Percentiles rank a stretch among this genome's conserved stretches.
Conservation (phyloP, 2,888 invertebrate genomes). For the Allophyes oxyacanthae region DNA sequence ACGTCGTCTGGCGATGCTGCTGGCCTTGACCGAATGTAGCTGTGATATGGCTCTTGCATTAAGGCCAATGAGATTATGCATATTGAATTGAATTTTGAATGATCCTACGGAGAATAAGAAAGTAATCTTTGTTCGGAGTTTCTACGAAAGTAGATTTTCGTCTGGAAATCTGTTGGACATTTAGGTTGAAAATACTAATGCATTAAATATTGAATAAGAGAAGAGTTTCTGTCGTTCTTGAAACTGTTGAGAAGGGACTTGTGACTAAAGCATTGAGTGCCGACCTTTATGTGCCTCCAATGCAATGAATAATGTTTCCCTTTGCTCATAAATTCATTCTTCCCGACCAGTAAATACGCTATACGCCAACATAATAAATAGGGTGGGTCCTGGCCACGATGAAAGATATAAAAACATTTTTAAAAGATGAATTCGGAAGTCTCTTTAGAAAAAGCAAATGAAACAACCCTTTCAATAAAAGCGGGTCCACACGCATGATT, state of each 20-base stretch:
- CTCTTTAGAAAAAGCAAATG: slow-evolving; percentile 42
- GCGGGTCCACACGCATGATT: slow-evolving; percentile 39
- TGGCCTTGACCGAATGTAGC: slow-evolving; percentile 37
- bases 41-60: slow-evolving; percentile 19
- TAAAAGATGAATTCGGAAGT: slow-evolving; percentile 42
- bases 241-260: no score
- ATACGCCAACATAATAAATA: no score
- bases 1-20: slow-evolving; percentile 27
- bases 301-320: no score
- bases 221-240: no score
- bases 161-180: no score
- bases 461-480: slow-evolving; percentile 53
- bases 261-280: no score
- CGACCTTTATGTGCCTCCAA: no score
- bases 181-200: no score
- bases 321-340: no score
- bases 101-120: slow-evolving; percentile 19
- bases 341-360: no score
- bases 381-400: no score
- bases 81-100: slow-evolving; percentile 48
- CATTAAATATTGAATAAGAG: no score
- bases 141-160: slow-evolving; percentile 19
- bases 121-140: slow-evolving; percentile 18
- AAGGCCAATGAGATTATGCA: slow-evolving; percentile 34
- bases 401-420: slow-evolving; percentile 11